Conservation (phyloP, 1,140 invertebrate genomes). For the Procambarus clarkii region DNA sequence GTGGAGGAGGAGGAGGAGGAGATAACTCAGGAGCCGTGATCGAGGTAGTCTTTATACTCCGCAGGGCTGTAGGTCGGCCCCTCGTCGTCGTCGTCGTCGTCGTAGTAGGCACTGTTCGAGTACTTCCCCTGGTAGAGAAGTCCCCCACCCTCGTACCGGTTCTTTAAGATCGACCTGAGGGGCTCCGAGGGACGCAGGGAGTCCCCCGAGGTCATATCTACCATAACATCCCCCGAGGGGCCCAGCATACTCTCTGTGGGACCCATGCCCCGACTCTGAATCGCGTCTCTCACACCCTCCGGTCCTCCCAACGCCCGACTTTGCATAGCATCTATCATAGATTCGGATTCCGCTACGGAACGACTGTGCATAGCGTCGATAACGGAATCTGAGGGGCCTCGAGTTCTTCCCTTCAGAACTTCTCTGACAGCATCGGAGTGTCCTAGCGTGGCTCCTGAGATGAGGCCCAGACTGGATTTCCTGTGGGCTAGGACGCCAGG, state of each 20-base stretch:
- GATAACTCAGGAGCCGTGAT: slow-evolving; percentile 56
- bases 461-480: slow-evolving; percentile 29
- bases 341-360: slow-evolving; percentile 1
- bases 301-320: background rate
- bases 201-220: slow-evolving; percentile 21
- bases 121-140: slow-evolving; percentile 54
- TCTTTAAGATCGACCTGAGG: slow-evolving; percentile 42
- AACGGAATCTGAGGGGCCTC: slow-evolving; percentile 14
- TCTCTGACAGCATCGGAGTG: background rate
- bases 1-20: slow-evolving; percentile 3
- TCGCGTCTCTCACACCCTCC: slow-evolving; percentile 29
- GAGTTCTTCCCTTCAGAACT: background rate
- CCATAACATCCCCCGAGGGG: slow-evolving; percentile 14
- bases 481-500: slow-evolving; percentile 22
- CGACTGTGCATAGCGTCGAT: slow-evolving; percentile 40
- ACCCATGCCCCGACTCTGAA: background rate
- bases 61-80: slow-evolving; percentile 53
- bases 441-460: slow-evolving; percentile 1
- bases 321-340: slow-evolving; percentile 32
- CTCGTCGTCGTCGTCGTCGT: slow-evolving; percentile 46
- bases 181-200: slow-evolving; percentile 41
- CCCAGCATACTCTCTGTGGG: too few relatives aligned
- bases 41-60: slow-evolving; percentile 64
- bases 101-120: slow-evolving; percentile 62
- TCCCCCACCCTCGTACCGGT: slow-evolving; percentile 51